These are phyloP conservation scores for Rafetus swinhoei DNA, from an alignment of 2,113 vertebrate genomes.

Conservation along the genomic window DNA sequence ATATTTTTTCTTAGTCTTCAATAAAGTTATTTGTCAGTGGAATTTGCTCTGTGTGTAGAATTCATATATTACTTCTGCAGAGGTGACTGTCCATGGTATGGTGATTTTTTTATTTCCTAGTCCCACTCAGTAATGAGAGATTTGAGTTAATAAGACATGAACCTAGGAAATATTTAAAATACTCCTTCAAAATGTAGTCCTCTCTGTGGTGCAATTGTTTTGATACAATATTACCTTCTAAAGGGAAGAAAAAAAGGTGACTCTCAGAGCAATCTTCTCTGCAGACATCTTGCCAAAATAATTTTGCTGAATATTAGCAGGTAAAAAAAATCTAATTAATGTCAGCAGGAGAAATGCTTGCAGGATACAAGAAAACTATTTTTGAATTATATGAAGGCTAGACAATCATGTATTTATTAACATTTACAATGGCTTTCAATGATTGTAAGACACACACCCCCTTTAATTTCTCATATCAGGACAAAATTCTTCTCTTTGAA, in stretches of 20 bases:
- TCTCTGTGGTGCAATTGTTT: neutral
- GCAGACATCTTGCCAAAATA: neutral
- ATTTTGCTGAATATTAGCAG: neutral
- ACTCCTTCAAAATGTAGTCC: neutral
- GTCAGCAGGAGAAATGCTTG: neutral
- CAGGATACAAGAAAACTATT: neutral
- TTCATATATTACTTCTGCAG: neutral
- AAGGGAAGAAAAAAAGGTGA: neutral
- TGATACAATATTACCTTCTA: neutral
- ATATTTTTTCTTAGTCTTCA: neutral
- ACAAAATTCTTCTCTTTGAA: slow-evolving; percentile 20
- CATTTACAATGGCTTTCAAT: neutral
- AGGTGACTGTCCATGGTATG: neutral
- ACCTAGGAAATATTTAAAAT: neutral
- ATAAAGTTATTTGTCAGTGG: neutral
- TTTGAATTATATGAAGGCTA: neutral
- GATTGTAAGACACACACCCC: neutral
- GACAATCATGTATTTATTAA: neutral
- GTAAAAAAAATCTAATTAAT: neutral
- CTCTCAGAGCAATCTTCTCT: neutral
- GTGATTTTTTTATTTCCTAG: neutral
- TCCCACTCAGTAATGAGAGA: neutral
- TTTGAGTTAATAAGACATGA: neutral
- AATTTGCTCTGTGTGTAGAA: neutral
- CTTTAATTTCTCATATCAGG: neutral